Percentiles rank a stretch among this genome's conserved stretches.
Conservation (phyloP, 2,797 vertebrate genomes). For the Semaprochilodus insignis region DNA sequence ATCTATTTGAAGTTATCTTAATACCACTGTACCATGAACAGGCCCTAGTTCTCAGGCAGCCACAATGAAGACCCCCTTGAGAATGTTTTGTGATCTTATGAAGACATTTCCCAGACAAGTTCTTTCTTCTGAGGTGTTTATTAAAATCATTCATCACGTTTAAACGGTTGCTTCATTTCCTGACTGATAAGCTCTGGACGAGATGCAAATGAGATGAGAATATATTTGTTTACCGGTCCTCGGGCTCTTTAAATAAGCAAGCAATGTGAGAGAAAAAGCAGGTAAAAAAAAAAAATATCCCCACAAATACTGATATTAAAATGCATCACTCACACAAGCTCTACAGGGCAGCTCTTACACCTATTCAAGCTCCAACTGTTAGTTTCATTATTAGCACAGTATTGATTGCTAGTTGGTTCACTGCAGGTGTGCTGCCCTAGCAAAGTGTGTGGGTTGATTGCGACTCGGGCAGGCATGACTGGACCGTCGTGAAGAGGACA, state of each 20-base stretch:
- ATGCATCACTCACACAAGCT: slow-evolving; percentile 42
- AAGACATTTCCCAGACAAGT: slow-evolving; percentile 16
- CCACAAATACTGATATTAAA: slow-evolving; percentile 49
- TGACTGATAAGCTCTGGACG: slow-evolving; percentile 12
- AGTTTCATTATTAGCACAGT: slow-evolving; percentile 52
- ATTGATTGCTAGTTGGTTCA: slow-evolving; percentile 33
- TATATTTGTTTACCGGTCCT: slow-evolving; percentile 42
- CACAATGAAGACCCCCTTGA: not conserved
- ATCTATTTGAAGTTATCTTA: not conserved
- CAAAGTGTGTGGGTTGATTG: slow-evolving; percentile 56
- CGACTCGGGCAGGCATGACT: slow-evolving; percentile 63
- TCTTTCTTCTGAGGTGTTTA: slow-evolving; percentile 41
- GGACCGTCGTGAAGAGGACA: slow-evolving; percentile 66
- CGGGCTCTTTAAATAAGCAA: slow-evolving; percentile 40
- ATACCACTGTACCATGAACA: not conserved
- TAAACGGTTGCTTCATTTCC: slow-evolving; percentile 28
- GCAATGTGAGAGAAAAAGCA: not conserved
- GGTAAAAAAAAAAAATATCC: not conserved
- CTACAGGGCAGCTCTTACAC: slow-evolving; percentile 42
- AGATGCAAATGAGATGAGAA: slow-evolving; percentile 36
- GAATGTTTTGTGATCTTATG: not conserved
- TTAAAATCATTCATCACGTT: slow-evolving; percentile 46
- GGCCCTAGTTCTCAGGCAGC: not conserved
- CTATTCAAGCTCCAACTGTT: slow-evolving; percentile 26
- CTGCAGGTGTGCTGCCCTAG: slow-evolving; percentile 41